Conservation (phyloP, 2,888 invertebrate genomes). For the Callyntrura guangdongensis region DNA sequence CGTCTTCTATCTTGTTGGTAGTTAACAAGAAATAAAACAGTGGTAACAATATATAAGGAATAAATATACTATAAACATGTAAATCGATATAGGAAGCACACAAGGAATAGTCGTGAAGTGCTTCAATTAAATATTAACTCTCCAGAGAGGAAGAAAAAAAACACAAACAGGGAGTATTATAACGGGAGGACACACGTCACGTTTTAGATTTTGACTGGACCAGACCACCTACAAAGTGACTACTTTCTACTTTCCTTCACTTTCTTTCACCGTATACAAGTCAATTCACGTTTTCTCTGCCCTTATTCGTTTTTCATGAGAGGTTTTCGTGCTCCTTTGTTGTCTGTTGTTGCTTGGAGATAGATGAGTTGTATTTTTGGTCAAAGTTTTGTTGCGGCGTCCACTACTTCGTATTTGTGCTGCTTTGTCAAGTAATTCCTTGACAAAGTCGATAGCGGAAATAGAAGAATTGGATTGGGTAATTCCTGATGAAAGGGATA, state of each 20-base stretch:
- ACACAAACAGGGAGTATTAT: neutral
- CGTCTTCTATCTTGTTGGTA: neutral
- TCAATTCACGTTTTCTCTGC: neutral
- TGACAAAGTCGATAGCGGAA: neutral
- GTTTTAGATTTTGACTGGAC: neutral
- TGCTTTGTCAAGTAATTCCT: conserved; percentile 11
- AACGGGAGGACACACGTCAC: neutral
- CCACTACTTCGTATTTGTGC: conserved; percentile 1
- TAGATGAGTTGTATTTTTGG: no score
- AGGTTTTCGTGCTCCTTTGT: no score
- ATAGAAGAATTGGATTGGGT: neutral
- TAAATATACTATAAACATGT: no score
- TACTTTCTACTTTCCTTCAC: neutral
- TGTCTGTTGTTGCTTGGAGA: no score
- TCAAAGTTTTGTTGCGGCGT: neutral
- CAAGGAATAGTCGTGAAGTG: conserved; percentile 12
- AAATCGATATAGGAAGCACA: neutral
- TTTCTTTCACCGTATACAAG: neutral
- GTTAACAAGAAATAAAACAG: conserved; percentile 21
- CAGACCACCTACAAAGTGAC: conserved; percentile 40
- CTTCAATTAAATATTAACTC: conserved; percentile 74
- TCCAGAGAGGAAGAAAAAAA: conserved; percentile 30
- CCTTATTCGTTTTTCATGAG: neutral
- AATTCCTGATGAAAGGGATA: conserved; percentile 35
- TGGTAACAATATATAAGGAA: neutral